Conservation (phyloP, 2,797 vertebrate species). For the Monodelphis domestica region DNA sequence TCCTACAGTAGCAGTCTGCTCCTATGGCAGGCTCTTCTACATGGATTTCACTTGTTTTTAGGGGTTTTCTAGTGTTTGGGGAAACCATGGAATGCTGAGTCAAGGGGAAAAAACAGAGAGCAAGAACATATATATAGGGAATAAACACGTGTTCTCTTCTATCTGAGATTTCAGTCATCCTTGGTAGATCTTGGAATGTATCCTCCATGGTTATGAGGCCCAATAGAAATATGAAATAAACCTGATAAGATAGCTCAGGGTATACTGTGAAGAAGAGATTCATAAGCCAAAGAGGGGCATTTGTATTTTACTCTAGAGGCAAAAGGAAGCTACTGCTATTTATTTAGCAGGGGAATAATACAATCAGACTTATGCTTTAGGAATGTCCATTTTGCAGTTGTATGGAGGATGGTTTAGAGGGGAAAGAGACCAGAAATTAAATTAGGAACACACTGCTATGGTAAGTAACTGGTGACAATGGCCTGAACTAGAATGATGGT, state of each 20-base stretch:
- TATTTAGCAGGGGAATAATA: background rate
- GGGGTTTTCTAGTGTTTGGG: too few relatives aligned
- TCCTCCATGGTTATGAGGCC: too few relatives aligned
- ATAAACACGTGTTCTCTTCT: too few relatives aligned
- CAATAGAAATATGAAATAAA: background rate
- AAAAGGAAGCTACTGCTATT: background rate
- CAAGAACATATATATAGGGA: too few relatives aligned
- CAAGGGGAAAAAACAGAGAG: too few relatives aligned
- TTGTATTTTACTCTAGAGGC: background rate
- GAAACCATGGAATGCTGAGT: too few relatives aligned
- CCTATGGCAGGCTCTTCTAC: too few relatives aligned
- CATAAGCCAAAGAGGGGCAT: background rate
- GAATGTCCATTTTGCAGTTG: background rate
- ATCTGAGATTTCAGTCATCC: too few relatives aligned
- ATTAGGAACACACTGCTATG: background rate
- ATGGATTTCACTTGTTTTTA: too few relatives aligned
- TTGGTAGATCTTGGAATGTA: too few relatives aligned
- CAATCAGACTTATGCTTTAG: background rate
- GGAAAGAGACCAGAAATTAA: background rate
- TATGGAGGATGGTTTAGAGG: background rate
- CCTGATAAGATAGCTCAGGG: background rate
- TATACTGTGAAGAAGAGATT: background rate
- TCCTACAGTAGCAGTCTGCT: too few relatives aligned
- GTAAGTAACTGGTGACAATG: background rate
- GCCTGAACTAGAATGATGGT: background rate